Conservation (phyloP, 2,888 invertebrate species). For the Lycophotia porphyrea region DNA sequence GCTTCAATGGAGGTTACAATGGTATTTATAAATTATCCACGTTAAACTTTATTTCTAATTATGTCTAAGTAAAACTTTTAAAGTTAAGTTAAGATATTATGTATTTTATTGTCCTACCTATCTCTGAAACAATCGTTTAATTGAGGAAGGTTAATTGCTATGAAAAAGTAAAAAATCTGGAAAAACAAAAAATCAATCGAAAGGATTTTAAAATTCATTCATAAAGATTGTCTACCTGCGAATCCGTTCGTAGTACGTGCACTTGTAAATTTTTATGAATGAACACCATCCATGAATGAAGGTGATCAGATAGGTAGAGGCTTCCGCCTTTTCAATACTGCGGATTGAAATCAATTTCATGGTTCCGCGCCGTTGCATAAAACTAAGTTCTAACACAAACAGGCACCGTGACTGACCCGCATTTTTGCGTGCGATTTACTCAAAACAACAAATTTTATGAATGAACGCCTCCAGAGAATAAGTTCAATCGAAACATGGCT, state of each 20-base stretch:
- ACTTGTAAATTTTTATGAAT: slow-evolving; percentile 85
- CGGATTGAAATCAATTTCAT: slow-evolving; percentile 85
- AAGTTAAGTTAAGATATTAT: not conserved
- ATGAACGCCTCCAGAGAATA: slow-evolving; percentile 87
- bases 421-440: slow-evolving; percentile 76
- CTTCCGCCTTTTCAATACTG: slow-evolving; percentile 82
- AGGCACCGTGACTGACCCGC: slow-evolving; percentile 73
- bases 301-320: slow-evolving; percentile 74
- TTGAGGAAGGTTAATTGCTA: not conserved
- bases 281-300: slow-evolving; percentile 78
- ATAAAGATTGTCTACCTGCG: slow-evolving; percentile 81
- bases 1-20: slow-evolving; percentile 23
- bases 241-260: slow-evolving; percentile 74
- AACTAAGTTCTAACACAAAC: slow-evolving; percentile 82
- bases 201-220: slow-evolving; percentile 75
- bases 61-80: not conserved
- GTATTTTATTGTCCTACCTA: no score
- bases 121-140: not conserved
- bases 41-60: not conserved
- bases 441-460: slow-evolving; percentile 82
- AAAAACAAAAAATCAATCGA: slow-evolving; percentile 34
- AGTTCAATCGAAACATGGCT: slow-evolving; percentile 66
- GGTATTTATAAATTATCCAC: not conserved
- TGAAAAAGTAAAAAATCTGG: slow-evolving; percentile 1
- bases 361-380: slow-evolving; percentile 87